phyloP scores from a whole-genome alignment of 2,113 vertebrate species.

The Polyodon spathula region DNA sequence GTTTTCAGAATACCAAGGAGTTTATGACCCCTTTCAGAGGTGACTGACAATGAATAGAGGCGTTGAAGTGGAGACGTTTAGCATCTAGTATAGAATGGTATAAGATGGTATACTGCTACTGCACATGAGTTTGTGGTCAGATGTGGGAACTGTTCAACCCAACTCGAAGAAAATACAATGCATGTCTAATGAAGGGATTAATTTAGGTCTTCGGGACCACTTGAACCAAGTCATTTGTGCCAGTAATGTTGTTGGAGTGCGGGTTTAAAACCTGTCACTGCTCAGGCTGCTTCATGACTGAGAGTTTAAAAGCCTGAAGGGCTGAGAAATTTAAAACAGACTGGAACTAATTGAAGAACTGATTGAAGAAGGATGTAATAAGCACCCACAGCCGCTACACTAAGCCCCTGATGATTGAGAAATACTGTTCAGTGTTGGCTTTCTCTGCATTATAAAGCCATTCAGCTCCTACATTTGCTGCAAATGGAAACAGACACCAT shows the following conservation, averaged over 20 bases:
- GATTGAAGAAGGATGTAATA: slow-evolving; percentile 58
- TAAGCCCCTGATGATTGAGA: slow-evolving; percentile 53
- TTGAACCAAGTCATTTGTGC: slow-evolving; percentile 32
- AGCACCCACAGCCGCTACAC: slow-evolving; percentile 31
- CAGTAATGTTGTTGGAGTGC: neutral
- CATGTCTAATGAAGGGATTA: neutral
- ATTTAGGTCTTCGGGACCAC: neutral
- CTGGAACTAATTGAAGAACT: slow-evolving; percentile 39
- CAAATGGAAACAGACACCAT: neutral
- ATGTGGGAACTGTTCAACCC: too few species aligned
- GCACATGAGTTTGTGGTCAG: too few species aligned
- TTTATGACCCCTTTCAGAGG: slow-evolving; percentile 11
- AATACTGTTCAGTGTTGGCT: slow-evolving; percentile 3
- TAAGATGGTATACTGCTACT: too few species aligned
- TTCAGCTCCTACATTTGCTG: neutral
- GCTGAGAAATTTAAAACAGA: slow-evolving; percentile 8
- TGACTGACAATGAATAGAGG: slow-evolving; percentile 6
- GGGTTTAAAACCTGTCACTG: slow-evolving; percentile 8
- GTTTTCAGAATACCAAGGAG: slow-evolving; percentile 1
- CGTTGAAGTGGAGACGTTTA: neutral
- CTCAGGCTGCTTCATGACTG: neutral
- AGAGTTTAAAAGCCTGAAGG: neutral
- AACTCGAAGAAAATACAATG: neutral
- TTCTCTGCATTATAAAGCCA: slow-evolving; percentile 9
- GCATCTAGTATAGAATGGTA: too few species aligned